Percentiles rank a stretch among this genome's conserved stretches.
Evolutionary conservation across 2,113 vertebrate species (phyloP).

Genomic region (Gymnogyps californianus): DNA sequence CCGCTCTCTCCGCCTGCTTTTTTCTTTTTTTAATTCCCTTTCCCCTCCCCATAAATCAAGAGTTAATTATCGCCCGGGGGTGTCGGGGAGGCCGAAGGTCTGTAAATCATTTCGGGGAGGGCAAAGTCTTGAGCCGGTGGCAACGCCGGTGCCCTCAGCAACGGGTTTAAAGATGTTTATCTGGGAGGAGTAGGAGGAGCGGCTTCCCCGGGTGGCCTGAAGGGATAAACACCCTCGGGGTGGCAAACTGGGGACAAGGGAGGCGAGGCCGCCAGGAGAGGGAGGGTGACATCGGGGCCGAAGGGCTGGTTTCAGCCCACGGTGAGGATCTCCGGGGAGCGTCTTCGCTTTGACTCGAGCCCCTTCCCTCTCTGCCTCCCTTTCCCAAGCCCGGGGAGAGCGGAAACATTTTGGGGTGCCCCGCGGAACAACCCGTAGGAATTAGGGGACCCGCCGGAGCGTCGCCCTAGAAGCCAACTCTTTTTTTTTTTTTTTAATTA

Average conservation of each 20-base stretch:
- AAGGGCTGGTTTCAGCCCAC: rapidly evolving
- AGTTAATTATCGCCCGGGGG: background rate
- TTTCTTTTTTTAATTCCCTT: background rate
- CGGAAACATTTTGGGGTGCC: no score
- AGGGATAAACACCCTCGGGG: background rate
- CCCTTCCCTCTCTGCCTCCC: background rate
- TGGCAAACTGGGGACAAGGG: background rate
- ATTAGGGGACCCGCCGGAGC: rapidly evolving
- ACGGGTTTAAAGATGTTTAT: background rate
- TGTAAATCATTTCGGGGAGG: background rate
- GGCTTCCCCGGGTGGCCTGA: background rate
- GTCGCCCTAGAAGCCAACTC: background rate
- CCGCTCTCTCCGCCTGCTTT: background rate
- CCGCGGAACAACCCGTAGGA: rapidly evolving
- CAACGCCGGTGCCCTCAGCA: background rate
- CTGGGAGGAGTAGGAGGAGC: background rate
- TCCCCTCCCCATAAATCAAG: background rate
- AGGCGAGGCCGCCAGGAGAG: background rate
- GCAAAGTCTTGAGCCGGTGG: background rate
- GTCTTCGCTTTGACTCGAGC: background rate
- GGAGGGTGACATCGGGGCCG: background rate
- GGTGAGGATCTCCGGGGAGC: no score
- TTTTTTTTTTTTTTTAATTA: background rate
- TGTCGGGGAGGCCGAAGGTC: background rate
- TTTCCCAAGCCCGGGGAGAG: rapidly evolving